Percentiles rank a stretch among this genome's conserved stretches.
These are phyloP conservation scores for Drosophila bunnanda DNA, from an alignment of 2,888 invertebrate genomes.

Conservation along the genomic window DNA sequence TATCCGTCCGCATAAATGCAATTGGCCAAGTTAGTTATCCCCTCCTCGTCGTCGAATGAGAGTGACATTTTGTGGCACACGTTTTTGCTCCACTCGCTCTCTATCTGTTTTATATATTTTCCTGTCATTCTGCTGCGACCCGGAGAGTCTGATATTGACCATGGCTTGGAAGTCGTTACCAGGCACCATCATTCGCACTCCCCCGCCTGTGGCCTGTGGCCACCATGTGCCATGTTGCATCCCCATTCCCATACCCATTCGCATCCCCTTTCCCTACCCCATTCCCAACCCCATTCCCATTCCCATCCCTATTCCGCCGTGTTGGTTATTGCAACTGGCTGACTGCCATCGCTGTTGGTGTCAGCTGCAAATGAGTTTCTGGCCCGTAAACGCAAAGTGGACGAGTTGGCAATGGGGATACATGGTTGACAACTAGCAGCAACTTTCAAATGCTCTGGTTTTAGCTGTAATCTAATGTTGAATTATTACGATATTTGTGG, in stretches of 20 bases:
- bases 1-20: slow-evolving; percentile 47
- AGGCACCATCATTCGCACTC: slow-evolving; percentile 17
- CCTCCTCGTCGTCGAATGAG: slow-evolving; percentile 54
- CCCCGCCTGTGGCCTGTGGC: slow-evolving; percentile 6
- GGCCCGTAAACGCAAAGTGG: slow-evolving; percentile 39
- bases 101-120: slow-evolving; percentile 22
- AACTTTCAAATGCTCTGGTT: slow-evolving; percentile 13
- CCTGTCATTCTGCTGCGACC: slow-evolving; percentile 5
- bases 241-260: neutral
- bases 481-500: neutral
- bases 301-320: neutral
- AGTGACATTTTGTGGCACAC: slow-evolving; percentile 75
- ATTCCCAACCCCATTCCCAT: neutral
- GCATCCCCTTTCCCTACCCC: neutral
- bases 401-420: slow-evolving; percentile 22
- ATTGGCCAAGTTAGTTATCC: slow-evolving; percentile 36
- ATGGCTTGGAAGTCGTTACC: slow-evolving; percentile 37
- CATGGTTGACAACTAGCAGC: slow-evolving; percentile 1
- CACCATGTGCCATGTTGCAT: neutral
- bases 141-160: slow-evolving; percentile 36
- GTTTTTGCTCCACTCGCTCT: slow-evolving; percentile 54
- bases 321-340: slow-evolving; percentile 34
- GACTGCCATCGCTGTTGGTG: slow-evolving; percentile 51
- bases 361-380: slow-evolving; percentile 76
- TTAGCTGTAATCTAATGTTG: neutral